Conservation (phyloP, 1,140 invertebrate species). For the Eriocheir sinensis region DNA sequence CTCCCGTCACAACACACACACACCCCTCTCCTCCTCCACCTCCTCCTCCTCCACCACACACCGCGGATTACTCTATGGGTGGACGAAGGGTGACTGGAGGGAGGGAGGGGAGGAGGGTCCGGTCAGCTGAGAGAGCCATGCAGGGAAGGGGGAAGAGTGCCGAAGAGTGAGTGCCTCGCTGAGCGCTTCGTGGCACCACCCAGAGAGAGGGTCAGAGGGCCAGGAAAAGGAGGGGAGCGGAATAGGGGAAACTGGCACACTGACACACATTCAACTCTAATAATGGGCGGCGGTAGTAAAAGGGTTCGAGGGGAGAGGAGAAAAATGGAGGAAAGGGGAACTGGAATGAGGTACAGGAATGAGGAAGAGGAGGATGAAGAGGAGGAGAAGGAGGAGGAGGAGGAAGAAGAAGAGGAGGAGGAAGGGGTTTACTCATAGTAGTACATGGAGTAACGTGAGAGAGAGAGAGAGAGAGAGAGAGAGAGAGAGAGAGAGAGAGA, state of each 20-base stretch:
- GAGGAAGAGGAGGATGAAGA: too few species aligned
- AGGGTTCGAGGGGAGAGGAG: neutral
- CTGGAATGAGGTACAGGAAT: too few species aligned
- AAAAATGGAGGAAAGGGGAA: too few species aligned
- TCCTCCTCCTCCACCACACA: neutral
- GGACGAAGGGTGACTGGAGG: neutral
- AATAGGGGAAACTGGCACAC: slow-evolving; percentile 33
- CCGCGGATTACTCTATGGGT: neutral
- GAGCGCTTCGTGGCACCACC: neutral
- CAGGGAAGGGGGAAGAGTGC: neutral
- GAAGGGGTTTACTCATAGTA: too few species aligned
- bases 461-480: too few species aligned
- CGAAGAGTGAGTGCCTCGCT: neutral
- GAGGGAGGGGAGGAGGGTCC: neutral
- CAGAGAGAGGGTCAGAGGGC: neutral
- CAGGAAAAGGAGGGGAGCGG: neutral
- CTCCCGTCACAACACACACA: slow-evolving; percentile 10
- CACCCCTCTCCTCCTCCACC: too few species aligned
- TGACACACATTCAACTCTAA: slow-evolving; percentile 52
- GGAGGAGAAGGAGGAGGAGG: too few species aligned
- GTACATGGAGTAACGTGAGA: too few species aligned
- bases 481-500: neutral
- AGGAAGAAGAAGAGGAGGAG: too few species aligned
- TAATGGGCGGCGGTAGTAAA: slow-evolving; percentile 27
- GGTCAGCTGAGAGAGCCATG: neutral